These are phyloP conservation scores for Thamnophis sirtalis DNA, from an alignment of 2,113 vertebrate genomes.

Conservation along the genomic window DNA sequence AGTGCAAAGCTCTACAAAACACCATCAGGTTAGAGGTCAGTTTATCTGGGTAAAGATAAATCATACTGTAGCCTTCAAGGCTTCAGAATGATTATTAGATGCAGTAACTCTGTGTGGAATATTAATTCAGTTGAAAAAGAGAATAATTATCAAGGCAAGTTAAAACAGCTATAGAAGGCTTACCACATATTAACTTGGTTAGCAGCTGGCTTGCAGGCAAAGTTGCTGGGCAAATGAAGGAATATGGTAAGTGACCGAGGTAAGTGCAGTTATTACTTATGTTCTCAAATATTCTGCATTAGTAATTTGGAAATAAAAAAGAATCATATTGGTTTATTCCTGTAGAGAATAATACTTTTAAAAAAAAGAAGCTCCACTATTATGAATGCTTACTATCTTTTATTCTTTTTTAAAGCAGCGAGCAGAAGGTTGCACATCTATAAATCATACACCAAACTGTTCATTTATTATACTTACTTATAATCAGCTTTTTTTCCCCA, in stretches of 20 bases:
- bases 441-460: neutral
- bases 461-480: neutral
- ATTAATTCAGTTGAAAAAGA: conserved; percentile 67
- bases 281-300: conserved; percentile 34
- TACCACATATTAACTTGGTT: conserved; percentile 67
- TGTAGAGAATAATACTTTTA: neutral
- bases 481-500: neutral
- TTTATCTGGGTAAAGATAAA: conserved; percentile 74
- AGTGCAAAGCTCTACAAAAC: conserved; percentile 62
- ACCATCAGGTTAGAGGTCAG: conserved; percentile 73
- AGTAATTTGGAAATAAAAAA: conserved; percentile 25
- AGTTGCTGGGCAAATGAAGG: conserved; percentile 59
- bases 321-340: neutral
- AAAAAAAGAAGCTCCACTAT: neutral
- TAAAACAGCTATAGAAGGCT: conserved; percentile 60
- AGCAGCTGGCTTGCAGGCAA: conserved; percentile 51
- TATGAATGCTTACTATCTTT: neutral
- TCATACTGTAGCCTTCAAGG: conserved; percentile 69
- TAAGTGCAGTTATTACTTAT: conserved; percentile 55
- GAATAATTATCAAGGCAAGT: conserved; percentile 64
- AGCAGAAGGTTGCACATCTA: neutral
- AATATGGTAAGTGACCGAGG: conserved; percentile 51
- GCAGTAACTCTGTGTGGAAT: conserved; percentile 63
- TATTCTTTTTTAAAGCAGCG: neutral
- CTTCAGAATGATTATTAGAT: conserved; percentile 65